phyloP scores from a whole-genome alignment of 2,113 vertebrate species.

The Riparia riparia region DNA sequence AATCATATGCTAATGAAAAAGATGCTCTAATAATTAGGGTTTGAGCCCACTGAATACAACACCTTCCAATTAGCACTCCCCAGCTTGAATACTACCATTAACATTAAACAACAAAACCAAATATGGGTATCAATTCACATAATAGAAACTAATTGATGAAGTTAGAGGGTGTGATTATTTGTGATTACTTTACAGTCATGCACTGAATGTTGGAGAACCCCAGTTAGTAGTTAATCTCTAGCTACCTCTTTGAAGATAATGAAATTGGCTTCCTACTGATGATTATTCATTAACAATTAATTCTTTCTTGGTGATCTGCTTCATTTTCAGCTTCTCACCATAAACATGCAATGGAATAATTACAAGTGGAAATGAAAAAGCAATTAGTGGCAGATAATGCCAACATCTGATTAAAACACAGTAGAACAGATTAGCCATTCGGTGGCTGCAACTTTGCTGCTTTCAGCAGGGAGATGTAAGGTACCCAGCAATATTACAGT shows the following conservation, averaged over 20 bases:
- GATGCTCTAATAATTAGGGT: slow-evolving; percentile 81
- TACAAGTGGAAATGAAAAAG: slow-evolving; percentile 85
- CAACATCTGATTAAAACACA: slow-evolving; percentile 84
- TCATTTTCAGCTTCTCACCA: slow-evolving; percentile 85
- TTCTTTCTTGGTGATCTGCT: slow-evolving; percentile 84
- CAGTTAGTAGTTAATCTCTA: slow-evolving; percentile 81
- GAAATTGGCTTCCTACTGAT: slow-evolving; percentile 89
- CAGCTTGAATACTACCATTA: slow-evolving; percentile 80
- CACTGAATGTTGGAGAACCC: slow-evolving; percentile 74
- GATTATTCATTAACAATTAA: slow-evolving; percentile 90
- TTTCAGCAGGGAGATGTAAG: slow-evolving; percentile 69
- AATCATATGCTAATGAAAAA: slow-evolving; percentile 81
- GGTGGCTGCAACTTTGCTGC: slow-evolving; percentile 55
- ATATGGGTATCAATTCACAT: slow-evolving; percentile 80
- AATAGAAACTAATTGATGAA: slow-evolving; percentile 88
- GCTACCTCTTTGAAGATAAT: slow-evolving; percentile 89
- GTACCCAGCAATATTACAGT: slow-evolving; percentile 55
- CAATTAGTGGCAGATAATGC: slow-evolving; percentile 85
- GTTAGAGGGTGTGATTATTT: slow-evolving; percentile 85
- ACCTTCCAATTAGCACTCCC: slow-evolving; percentile 87
- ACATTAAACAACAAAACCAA: slow-evolving; percentile 82
- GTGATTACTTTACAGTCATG: slow-evolving; percentile 84
- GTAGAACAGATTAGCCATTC: slow-evolving; percentile 78
- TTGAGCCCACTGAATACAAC: slow-evolving; percentile 76
- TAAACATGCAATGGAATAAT: slow-evolving; percentile 86